Evolutionary conservation across 2,888 invertebrate genomes (phyloP).

Genomic region (Leucophora obtusa): DNA sequence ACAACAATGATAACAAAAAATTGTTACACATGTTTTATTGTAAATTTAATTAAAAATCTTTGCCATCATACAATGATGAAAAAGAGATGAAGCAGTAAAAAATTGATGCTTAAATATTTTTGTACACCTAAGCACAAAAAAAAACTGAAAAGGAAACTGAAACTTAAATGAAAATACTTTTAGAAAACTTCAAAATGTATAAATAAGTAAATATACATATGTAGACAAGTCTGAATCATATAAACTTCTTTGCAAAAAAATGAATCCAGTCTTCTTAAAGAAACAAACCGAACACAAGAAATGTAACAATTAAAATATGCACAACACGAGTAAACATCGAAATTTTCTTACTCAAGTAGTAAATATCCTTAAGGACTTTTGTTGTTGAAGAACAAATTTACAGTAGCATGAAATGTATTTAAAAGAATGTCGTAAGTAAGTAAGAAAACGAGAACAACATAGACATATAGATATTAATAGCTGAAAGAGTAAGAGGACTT

Average conservation of each 20-base stretch:
- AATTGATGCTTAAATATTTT: slow-evolving; percentile 38
- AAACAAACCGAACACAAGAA: slow-evolving; percentile 66
- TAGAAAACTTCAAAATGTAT: slow-evolving; percentile 35
- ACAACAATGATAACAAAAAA: slow-evolving; percentile 10
- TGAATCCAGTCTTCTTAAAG: slow-evolving; percentile 32
- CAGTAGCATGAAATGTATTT: slow-evolving; percentile 75
- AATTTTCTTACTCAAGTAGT: slow-evolving; percentile 73
- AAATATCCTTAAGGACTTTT: slow-evolving; percentile 75
- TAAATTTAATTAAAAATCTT: slow-evolving; percentile 63
- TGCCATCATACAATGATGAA: slow-evolving; percentile 17
- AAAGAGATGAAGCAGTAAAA: slow-evolving; percentile 18
- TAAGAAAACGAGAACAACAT: slow-evolving; percentile 17
- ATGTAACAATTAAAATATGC: slow-evolving; percentile 78
- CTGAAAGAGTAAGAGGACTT: slow-evolving; percentile 18
- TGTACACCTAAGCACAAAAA: slow-evolving; percentile 48
- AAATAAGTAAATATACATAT: slow-evolving; percentile 24
- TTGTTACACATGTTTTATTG: slow-evolving; percentile 57
- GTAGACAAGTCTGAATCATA: slow-evolving; percentile 4
- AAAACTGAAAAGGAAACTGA: slow-evolving; percentile 5
- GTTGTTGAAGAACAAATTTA: slow-evolving; percentile 3
- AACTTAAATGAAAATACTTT: slow-evolving; percentile 63
- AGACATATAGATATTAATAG: background rate
- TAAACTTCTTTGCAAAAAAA: background rate
- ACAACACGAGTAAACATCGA: slow-evolving; percentile 77
- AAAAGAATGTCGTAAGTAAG: slow-evolving; percentile 67